phyloP scores from a whole-genome alignment of 2,113 vertebrate species.

The Campylorhamphus procurvoides region DNA sequence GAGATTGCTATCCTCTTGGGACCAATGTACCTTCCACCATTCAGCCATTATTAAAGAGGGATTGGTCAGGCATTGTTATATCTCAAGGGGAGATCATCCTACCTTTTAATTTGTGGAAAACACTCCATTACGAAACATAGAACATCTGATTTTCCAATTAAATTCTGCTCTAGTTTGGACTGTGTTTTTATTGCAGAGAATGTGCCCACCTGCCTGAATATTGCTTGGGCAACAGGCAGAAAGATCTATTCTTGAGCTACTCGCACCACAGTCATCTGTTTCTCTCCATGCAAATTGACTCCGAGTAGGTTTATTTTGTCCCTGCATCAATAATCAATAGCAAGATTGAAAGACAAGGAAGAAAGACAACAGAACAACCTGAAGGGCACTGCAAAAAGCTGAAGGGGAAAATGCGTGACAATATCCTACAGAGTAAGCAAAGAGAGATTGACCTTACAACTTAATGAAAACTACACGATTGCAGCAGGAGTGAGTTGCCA shows the following conservation, averaged over 20 bases:
- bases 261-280: not conserved
- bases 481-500: not conserved
- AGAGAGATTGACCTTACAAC: not conserved
- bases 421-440: not conserved
- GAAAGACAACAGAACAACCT: not conserved
- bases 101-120: conserved; percentile 3
- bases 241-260: not conserved
- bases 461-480: not conserved
- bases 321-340: not conserved
- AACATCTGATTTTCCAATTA: conserved; percentile 18
- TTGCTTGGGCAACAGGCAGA: not conserved
- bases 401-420: not conserved
- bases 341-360: not conserved
- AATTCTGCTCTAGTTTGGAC: not conserved
- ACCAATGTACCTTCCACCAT: not conserved
- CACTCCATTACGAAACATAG: not conserved
- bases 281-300: not conserved
- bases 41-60: not conserved
- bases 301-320: not conserved
- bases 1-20: not conserved
- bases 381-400: not conserved
- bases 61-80: not conserved
- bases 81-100: not conserved
- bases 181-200: not conserved
- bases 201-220: not conserved